These are phyloP conservation scores for Delphinus delphis DNA, from an alignment of 2,113 vertebrate species.

Conservation along the genomic window DNA sequence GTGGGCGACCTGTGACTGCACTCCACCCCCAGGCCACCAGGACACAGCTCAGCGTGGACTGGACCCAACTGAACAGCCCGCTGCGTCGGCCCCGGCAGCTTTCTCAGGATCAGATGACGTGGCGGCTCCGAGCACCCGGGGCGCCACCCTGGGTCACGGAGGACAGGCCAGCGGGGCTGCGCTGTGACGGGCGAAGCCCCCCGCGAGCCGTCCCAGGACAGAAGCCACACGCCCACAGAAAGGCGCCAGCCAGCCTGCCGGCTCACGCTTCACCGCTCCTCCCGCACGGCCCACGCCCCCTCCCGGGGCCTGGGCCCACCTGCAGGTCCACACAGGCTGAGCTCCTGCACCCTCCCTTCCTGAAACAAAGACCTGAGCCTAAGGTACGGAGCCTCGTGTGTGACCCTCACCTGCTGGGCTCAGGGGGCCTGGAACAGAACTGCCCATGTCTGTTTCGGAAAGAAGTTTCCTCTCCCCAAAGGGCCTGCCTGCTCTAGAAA, in stretches of 20 bases:
- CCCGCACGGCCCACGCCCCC: accelerated
- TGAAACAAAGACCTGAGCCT: background rate
- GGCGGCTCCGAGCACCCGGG: accelerated
- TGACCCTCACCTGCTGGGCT: background rate
- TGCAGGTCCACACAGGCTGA: accelerated
- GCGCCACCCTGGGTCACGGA: background rate
- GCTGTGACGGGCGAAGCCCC: accelerated
- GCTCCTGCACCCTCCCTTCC: background rate
- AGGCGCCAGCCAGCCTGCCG: accelerated
- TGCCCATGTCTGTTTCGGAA: background rate
- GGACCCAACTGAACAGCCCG: accelerated
- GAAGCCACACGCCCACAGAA: background rate
- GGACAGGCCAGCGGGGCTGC: accelerated
- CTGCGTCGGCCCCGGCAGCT: accelerated
- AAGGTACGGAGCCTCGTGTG: background rate
- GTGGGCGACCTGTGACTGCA: no score
- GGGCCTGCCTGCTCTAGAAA: background rate
- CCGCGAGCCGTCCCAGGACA: accelerated
- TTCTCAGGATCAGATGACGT: accelerated
- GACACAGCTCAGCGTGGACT: background rate
- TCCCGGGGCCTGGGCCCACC: background rate
- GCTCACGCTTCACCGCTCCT: background rate
- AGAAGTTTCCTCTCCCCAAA: background rate
- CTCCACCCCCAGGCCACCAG: background rate
- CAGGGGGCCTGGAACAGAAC: accelerated